Conservation (phyloP, 1,140 invertebrate genomes). For the Nautilus pompilius region DNA sequence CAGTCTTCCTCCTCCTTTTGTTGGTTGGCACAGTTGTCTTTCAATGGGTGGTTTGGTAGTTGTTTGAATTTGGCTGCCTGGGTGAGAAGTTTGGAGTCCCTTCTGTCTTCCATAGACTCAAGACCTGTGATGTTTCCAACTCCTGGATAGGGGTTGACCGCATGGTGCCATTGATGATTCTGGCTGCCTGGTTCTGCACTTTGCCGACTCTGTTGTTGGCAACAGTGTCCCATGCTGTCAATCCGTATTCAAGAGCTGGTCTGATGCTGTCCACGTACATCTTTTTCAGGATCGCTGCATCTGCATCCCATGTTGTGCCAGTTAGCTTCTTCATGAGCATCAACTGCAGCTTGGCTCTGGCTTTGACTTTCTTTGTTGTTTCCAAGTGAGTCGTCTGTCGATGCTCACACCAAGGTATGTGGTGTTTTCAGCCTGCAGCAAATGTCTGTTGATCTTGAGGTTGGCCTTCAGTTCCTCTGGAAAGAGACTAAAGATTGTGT, state of each 20-base stretch:
- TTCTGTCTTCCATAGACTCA: too few relatives aligned
- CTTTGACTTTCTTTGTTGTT: slow-evolving; percentile 3
- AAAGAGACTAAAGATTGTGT: slow-evolving; percentile 3
- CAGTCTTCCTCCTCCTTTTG: too few relatives aligned
- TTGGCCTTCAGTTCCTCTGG: not conserved
- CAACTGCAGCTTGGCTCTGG: not conserved
- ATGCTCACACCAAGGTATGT: slow-evolving; percentile 10
- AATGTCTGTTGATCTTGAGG: not conserved
- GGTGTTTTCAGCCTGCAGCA: not conserved
- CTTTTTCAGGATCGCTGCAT: slow-evolving; percentile 4
- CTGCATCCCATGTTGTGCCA: slow-evolving; percentile 8
- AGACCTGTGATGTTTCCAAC: too few relatives aligned
- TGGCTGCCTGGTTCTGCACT: slow-evolving; percentile 3
- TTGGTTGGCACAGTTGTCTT: too few relatives aligned
- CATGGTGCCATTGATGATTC: slow-evolving; percentile 8
- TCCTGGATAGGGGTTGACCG: too few relatives aligned
- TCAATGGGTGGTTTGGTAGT: too few relatives aligned
- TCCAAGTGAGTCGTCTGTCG: slow-evolving; percentile 13
- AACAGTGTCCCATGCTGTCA: slow-evolving; percentile 9
- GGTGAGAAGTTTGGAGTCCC: too few relatives aligned
- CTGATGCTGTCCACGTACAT: slow-evolving; percentile 7
- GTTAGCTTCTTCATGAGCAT: slow-evolving; percentile 10
- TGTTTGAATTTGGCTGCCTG: too few relatives aligned
- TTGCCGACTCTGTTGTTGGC: slow-evolving; percentile 7
- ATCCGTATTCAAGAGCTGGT: slow-evolving; percentile 9